Evolutionary conservation across 1,140 invertebrate species (phyloP).

Genomic region (Drosophila sproati): DNA sequence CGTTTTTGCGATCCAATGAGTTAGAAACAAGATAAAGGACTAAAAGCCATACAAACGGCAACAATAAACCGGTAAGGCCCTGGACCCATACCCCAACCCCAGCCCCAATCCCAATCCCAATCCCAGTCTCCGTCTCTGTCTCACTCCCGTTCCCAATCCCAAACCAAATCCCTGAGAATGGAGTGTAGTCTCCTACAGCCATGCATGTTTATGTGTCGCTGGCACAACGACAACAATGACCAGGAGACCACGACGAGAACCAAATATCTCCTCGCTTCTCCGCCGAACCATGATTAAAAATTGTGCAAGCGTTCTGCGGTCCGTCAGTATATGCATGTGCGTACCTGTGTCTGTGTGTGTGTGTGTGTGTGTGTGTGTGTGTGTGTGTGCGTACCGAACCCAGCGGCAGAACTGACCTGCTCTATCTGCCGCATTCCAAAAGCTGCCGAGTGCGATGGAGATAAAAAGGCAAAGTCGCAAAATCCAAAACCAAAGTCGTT

Average conservation of each 20-base stretch:
- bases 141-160: background rate
- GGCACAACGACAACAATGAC: constrained; percentile 62
- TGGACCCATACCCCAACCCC: background rate
- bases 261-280: constrained; percentile 40
- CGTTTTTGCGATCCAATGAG: constrained; percentile 83
- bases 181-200: constrained; percentile 19
- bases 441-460: constrained; percentile 5
- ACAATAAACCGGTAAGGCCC: constrained; percentile 67
- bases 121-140: no score
- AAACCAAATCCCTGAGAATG: background rate
- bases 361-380: background rate
- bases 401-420: no score
- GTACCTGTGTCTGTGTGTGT: background rate
- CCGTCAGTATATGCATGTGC: background rate
- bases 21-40: constrained; percentile 83
- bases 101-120: no score
- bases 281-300: constrained; percentile 76
- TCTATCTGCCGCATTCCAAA: background rate
- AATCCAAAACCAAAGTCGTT: constrained; percentile 81
- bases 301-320: constrained; percentile 71
- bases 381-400: background rate
- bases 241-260: constrained; percentile 2
- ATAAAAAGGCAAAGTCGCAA: constrained; percentile 60
- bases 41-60: constrained; percentile 67
- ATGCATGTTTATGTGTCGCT: constrained; percentile 75